Percentiles rank a stretch among this genome's conserved stretches.
These are phyloP conservation scores for Catharus fuscescens DNA, from an alignment of 2,113 vertebrate genomes.

Conservation along the genomic window DNA sequence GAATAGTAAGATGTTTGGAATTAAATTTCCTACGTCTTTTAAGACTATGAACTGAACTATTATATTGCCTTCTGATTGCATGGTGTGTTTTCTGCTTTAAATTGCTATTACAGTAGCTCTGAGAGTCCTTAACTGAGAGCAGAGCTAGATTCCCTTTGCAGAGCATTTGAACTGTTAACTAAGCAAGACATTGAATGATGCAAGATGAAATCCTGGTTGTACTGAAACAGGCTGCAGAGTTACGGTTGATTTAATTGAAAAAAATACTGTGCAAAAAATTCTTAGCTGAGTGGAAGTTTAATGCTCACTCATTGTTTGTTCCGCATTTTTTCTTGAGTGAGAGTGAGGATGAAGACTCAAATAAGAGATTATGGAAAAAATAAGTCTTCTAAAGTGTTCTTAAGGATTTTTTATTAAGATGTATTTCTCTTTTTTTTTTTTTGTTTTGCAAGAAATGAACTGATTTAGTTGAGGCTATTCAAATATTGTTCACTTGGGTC, in stretches of 20 bases:
- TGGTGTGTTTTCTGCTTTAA: constrained; percentile 12
- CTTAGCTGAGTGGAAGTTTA: background rate
- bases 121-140: background rate
- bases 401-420: background rate
- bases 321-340: background rate
- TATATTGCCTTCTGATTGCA: constrained; percentile 6
- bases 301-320: background rate
- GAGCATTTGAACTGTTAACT: background rate
- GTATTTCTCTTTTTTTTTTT: accelerated
- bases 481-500: background rate
- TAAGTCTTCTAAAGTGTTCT: background rate
- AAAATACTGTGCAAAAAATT: background rate
- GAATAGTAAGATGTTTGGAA: background rate
- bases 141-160: background rate
- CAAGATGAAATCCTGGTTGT: background rate
- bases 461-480: background rate
- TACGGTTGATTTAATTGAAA: background rate
- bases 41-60: background rate
- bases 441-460: background rate
- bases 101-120: background rate
- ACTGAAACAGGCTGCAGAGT: background rate
- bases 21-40: background rate
- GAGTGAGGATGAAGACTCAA: background rate
- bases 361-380: background rate
- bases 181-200: background rate